phyloP scores from a whole-genome alignment of 2,797 vertebrate species.

The Echeneis naucrates region DNA sequence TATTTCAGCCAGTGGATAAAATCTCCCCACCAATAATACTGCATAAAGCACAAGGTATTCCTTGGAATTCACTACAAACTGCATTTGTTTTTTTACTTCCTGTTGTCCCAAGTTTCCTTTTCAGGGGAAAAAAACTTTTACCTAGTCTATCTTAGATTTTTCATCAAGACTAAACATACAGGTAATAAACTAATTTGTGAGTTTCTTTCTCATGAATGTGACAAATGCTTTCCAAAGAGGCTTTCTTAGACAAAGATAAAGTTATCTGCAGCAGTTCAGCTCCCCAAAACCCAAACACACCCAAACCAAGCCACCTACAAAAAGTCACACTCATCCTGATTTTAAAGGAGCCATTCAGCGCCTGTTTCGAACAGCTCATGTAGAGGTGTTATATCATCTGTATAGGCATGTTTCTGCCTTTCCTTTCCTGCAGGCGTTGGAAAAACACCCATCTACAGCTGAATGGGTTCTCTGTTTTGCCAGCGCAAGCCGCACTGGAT shows the following conservation, averaged over 20 bases:
- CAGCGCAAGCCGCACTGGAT: background rate
- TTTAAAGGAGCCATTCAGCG: slow-evolving; percentile 57
- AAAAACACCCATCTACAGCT: slow-evolving; percentile 49
- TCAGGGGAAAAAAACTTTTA: slow-evolving; percentile 2
- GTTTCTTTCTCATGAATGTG: background rate
- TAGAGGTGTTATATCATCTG: slow-evolving; percentile 54
- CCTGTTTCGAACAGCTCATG: slow-evolving; percentile 34
- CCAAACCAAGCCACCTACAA: slow-evolving; percentile 37
- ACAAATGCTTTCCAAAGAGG: background rate
- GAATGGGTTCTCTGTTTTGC: slow-evolving; percentile 54
- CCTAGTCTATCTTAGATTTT: background rate
- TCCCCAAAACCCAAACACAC: slow-evolving; percentile 40
- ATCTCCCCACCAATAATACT: slow-evolving; percentile 24
- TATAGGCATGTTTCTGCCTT: slow-evolving; percentile 45
- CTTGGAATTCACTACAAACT: background rate
- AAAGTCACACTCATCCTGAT: slow-evolving; percentile 48
- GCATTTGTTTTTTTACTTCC: background rate
- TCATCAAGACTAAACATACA: slow-evolving; percentile 2
- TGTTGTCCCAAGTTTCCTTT: background rate
- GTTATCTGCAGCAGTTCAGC: slow-evolving; percentile 1
- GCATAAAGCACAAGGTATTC: slow-evolving; percentile 16
- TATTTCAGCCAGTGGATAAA: slow-evolving; percentile 62
- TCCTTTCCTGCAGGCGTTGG: slow-evolving; percentile 21
- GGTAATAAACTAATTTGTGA: background rate
- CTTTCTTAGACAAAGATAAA: background rate